Evolutionary conservation across 2,797 vertebrate genomes (phyloP).

Genomic region (Chaenodraco wilsoni): DNA sequence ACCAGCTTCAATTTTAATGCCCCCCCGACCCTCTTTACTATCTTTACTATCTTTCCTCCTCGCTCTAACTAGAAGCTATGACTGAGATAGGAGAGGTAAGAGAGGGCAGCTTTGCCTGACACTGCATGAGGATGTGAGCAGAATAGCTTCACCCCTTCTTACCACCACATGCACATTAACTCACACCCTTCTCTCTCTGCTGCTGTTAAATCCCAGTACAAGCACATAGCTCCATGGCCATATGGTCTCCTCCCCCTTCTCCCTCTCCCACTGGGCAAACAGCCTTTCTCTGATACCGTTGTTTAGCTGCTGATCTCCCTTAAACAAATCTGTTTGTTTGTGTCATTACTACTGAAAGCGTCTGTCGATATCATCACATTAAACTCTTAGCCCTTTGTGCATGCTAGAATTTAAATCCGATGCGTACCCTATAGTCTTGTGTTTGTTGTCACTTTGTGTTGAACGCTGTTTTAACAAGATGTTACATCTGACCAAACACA

Average conservation of each 20-base stretch:
- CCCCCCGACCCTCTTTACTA: slow-evolving; percentile 32
- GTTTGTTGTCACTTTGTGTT: slow-evolving; percentile 15
- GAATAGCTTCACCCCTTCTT: slow-evolving; percentile 68
- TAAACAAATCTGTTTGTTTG: slow-evolving; percentile 51
- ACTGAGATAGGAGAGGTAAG: slow-evolving; percentile 57
- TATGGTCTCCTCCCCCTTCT: slow-evolving; percentile 51
- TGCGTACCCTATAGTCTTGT: slow-evolving; percentile 1
- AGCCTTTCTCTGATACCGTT: slow-evolving; percentile 46
- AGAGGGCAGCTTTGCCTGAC: slow-evolving; percentile 68
- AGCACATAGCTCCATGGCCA: slow-evolving; percentile 57
- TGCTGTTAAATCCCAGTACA: slow-evolving; percentile 70
- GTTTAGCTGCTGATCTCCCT: slow-evolving; percentile 54
- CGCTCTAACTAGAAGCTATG: slow-evolving; percentile 47
- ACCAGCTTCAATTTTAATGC: slow-evolving; percentile 41
- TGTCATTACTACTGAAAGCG: slow-evolving; percentile 58
- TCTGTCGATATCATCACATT: slow-evolving; percentile 46
- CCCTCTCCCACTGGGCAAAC: slow-evolving; percentile 59
- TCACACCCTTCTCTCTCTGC: slow-evolving; percentile 34
- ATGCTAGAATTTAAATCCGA: slow-evolving; percentile 20
- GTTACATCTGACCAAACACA: slow-evolving; percentile 14
- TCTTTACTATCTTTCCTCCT: slow-evolving; percentile 17
- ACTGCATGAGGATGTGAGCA: slow-evolving; percentile 82
- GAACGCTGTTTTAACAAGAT: slow-evolving; percentile 31
- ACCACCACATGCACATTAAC: slow-evolving; percentile 8
- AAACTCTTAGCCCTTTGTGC: slow-evolving; percentile 22